Conservation (phyloP, 1,140 invertebrate species). For the Conus betulinus region DNA sequence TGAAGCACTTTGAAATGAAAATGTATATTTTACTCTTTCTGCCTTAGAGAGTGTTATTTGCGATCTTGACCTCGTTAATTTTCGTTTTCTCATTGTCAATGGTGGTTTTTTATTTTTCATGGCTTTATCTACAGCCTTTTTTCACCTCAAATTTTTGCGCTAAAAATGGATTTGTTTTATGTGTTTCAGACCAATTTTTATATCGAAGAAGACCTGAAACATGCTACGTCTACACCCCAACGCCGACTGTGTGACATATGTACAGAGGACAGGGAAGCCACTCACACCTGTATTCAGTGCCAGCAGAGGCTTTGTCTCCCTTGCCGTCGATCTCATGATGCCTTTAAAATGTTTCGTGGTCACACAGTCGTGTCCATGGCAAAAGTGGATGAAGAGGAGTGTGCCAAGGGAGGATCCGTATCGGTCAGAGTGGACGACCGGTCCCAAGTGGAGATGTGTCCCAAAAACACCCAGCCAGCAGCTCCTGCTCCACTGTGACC, state of each 20-base stretch:
- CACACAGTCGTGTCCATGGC: background rate
- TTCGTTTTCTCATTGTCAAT: no score
- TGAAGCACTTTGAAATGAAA: no score
- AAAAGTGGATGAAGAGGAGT: background rate
- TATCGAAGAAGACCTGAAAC: background rate
- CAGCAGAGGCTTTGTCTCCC: slow-evolving; percentile 9
- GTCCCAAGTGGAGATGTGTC: slow-evolving; percentile 7
- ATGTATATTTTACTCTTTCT: no score
- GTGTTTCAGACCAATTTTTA: slow-evolving; percentile 23
- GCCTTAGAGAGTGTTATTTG: no score
- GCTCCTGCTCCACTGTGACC: background rate
- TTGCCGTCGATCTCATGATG: slow-evolving; percentile 4
- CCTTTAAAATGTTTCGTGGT: background rate
- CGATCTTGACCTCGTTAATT: no score
- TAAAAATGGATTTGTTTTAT: background rate
- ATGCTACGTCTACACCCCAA: background rate
- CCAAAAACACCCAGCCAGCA: background rate
- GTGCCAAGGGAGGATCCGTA: background rate
- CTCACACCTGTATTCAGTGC: slow-evolving; percentile 8
- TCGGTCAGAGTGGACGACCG: no score
- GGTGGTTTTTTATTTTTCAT: no score
- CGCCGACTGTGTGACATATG: slow-evolving; percentile 2
- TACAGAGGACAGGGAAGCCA: slow-evolving; percentile 9
- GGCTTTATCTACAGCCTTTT: no score
- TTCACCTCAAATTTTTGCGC: no score